Conservation (phyloP, 2,113 vertebrate species). For the Andinoacara biseriatus region DNA sequence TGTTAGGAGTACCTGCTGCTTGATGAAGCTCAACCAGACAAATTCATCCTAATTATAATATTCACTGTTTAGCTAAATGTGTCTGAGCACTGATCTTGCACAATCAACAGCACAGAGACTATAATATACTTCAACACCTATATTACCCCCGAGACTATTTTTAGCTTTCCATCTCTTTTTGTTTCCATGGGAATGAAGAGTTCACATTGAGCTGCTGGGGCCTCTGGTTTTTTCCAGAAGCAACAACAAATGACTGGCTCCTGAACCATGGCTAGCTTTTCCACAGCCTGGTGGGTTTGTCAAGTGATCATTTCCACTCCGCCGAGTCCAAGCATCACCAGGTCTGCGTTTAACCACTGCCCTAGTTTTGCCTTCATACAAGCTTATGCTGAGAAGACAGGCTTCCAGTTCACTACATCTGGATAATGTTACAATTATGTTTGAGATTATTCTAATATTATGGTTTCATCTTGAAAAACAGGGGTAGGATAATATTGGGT, state of each 20-base stretch:
- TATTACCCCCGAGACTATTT: slow-evolving; percentile 54
- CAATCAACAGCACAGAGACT: slow-evolving; percentile 28
- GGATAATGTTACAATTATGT: slow-evolving; percentile 11
- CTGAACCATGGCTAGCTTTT: slow-evolving; percentile 45
- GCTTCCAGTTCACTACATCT: slow-evolving; percentile 31
- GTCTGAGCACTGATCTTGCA: neutral
- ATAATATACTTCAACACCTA: slow-evolving; percentile 9
- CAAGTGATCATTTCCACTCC: slow-evolving; percentile 67
- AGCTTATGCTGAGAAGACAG: slow-evolving; percentile 3
- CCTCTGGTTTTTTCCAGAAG: slow-evolving; percentile 61
- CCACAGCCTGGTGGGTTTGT: slow-evolving; percentile 65
- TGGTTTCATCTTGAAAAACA: neutral
- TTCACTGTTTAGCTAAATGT: slow-evolving; percentile 8
- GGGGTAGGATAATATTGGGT: neutral
- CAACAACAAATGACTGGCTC: slow-evolving; percentile 27
- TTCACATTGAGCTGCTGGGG: slow-evolving; percentile 20
- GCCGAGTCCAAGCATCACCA: slow-evolving; percentile 56
- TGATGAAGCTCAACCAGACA: slow-evolving; percentile 7
- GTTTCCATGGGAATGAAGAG: slow-evolving; percentile 75
- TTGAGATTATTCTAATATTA: neutral
- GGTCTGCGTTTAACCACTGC: slow-evolving; percentile 51
- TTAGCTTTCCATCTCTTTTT: slow-evolving; percentile 55
- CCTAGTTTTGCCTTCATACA: slow-evolving; percentile 48
- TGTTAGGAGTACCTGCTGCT: neutral
- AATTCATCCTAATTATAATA: neutral